Base-by-base conservation (phyloP, 2,888 invertebrate genomes). In the Watsonalla binaria region DNA sequence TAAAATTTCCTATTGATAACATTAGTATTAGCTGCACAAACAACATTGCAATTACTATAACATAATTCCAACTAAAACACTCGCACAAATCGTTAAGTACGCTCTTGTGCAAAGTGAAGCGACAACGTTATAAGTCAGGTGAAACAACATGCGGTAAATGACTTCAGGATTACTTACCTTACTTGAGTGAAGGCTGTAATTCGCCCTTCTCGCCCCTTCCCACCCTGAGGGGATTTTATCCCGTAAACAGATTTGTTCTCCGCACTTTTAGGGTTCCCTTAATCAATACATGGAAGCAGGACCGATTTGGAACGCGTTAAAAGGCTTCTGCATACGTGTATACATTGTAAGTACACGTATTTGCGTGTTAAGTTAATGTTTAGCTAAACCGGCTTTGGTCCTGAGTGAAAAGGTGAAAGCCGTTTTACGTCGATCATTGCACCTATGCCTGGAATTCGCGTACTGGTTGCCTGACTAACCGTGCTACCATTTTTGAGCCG, bases 131-230 rank as follows among this genome's bases (percentile, higher is more conserved):
- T n/a, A 6, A 2, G 34, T 6, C 37, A 13, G 33, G 11, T 8
- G 48, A n/a, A n/a, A 48, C 13, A 48, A 35, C 33, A n/a, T 47
- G 47, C n/a, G 35, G 8, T 49, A 37, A 37, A 49, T 49, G 37
- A 49, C 49, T 37, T 15, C 49, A 39, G 15, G 49, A 37, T 49
- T 49, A 49, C 49, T 49, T 14, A 49, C 37, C 37, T 15, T 47
- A 34, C 34, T 46, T 24, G n/a, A 6, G 49, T 15, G 9, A 15
- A 7, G 8, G 35, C 5, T 14, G 37, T 49, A 49, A 49, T 47
- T 47, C 47, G 47, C 47, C 47, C 11, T n/a, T 47, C 49, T 42
- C 42, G 42, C 42, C 39, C 37, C 49, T 37, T 49, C 9, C 37
- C 37, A 33, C 37, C 14, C 49, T 15, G 8, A 5, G 5, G 49